Conservation (phyloP, 2,888 invertebrate genomes). For the Lithophane semibrunnea region DNA sequence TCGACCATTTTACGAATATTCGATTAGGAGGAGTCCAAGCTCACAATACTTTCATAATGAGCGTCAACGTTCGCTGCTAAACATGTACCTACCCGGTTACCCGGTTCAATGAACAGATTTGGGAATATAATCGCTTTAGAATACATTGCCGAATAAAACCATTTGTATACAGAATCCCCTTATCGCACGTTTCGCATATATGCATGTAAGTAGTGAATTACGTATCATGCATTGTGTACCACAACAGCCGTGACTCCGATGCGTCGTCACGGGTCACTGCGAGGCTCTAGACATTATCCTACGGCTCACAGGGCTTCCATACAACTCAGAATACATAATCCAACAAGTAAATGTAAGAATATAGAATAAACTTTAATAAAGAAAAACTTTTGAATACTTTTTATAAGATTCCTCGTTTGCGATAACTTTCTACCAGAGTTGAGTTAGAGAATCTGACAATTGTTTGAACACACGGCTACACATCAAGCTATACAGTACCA, state of each 20-base stretch:
- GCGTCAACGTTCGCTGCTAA: slow-evolving; percentile 6
- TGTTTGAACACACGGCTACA: too few species aligned
- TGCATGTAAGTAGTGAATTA: slow-evolving; percentile 44
- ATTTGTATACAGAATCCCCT: slow-evolving; percentile 46
- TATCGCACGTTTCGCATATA: slow-evolving; percentile 46
- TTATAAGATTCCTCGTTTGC: neutral
- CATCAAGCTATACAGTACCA: too few species aligned
- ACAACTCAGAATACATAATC: slow-evolving; percentile 17
- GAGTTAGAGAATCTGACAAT: neutral
- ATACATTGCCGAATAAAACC: slow-evolving; percentile 45
- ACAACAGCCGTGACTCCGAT: slow-evolving; percentile 77
- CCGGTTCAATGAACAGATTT: slow-evolving; percentile 52
- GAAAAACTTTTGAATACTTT: neutral
- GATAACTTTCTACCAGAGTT: neutral
- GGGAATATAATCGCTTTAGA: slow-evolving; percentile 49
- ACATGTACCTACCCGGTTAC: slow-evolving; percentile 6
- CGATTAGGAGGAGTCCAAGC: neutral
- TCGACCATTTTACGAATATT: neutral
- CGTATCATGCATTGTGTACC: slow-evolving; percentile 59
- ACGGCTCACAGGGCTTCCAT: slow-evolving; percentile 55
- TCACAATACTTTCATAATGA: neutral
- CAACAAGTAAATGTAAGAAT: neutral
- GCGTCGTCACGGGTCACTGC: slow-evolving; percentile 80
- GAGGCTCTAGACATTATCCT: slow-evolving; percentile 65
- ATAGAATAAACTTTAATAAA: neutral